A percentile compares a stretch with the other conserved stretches of the same genome.
Evolutionary conservation across 2,797 vertebrate genomes (phyloP).

Genomic region (Squalus acanthias): DNA sequence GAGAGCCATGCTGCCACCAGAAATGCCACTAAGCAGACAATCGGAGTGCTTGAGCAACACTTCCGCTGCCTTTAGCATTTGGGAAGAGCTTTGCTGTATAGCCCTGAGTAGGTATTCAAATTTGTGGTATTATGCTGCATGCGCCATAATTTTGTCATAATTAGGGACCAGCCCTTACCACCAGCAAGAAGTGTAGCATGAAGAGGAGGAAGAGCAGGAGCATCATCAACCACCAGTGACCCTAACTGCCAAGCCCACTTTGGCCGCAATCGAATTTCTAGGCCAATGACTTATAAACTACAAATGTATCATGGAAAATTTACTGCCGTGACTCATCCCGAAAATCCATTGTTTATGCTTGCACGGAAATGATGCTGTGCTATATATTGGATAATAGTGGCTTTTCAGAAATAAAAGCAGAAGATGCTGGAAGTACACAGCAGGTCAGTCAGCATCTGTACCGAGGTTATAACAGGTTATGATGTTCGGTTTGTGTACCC

Average conservation of each 20-base stretch:
- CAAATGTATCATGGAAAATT: neutral
- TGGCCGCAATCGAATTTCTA: neutral
- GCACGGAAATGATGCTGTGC: neutral
- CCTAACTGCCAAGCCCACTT: neutral
- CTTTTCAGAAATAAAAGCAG: neutral
- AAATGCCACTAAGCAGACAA: too few relatives aligned
- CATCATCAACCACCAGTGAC: neutral
- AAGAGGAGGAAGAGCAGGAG: neutral
- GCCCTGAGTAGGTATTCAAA: neutral
- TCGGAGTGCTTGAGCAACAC: too few relatives aligned
- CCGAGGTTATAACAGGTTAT: neutral
- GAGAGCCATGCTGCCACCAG: too few relatives aligned
- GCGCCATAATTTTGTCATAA: neutral
- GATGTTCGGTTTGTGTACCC: neutral
- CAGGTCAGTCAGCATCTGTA: neutral
- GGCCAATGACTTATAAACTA: neutral
- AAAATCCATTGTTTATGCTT: neutral
- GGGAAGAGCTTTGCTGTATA: neutral
- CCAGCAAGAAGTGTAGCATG: neutral
- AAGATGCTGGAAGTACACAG: neutral
- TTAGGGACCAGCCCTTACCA: neutral
- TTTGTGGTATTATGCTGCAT: neutral
- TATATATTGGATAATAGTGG: neutral
- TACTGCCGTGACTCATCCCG: neutral
- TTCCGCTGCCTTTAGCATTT: too few relatives aligned